Conservation (phyloP, 2,113 vertebrate species). For the Semnopithecus entellus region DNA sequence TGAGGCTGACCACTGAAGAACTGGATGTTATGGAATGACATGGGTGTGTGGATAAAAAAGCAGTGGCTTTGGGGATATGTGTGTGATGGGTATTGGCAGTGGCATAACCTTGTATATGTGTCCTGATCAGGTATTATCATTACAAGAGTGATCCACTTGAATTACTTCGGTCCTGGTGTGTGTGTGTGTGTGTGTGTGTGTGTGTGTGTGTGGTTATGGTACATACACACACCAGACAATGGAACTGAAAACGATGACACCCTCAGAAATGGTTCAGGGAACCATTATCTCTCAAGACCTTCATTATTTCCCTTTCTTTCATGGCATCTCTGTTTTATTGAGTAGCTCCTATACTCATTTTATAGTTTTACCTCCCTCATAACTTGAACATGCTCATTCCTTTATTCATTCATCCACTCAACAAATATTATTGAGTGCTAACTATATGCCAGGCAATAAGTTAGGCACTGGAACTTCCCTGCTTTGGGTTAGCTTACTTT, state of each 20-base stretch:
- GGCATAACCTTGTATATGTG: neutral
- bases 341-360: slow-evolving; percentile 20
- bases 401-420: slow-evolving; percentile 9
- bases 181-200: neutral
- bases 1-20: neutral
- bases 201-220: neutral
- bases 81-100: neutral
- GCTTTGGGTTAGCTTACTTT: slow-evolving; percentile 7
- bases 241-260: slow-evolving; percentile 7
- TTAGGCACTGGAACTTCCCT: neutral
- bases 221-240: neutral
- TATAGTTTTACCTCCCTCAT: slow-evolving; percentile 23
- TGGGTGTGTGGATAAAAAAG: neutral
- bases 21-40: neutral
- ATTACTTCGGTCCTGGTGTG: neutral
- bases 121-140: neutral
- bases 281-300: neutral
- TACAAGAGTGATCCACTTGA: neutral
- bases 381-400: neutral
- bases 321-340: neutral
- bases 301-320: slow-evolving; percentile 4
- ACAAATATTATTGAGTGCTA: slow-evolving; percentile 33
- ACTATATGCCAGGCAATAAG: neutral
- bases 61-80: slow-evolving; percentile 5
- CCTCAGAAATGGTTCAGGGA: neutral